A percentile compares a stretch with the other conserved stretches of the same genome.
Evolutionary conservation across 2,797 vertebrate genomes (phyloP).

Genomic region (Chaenodraco wilsoni): DNA sequence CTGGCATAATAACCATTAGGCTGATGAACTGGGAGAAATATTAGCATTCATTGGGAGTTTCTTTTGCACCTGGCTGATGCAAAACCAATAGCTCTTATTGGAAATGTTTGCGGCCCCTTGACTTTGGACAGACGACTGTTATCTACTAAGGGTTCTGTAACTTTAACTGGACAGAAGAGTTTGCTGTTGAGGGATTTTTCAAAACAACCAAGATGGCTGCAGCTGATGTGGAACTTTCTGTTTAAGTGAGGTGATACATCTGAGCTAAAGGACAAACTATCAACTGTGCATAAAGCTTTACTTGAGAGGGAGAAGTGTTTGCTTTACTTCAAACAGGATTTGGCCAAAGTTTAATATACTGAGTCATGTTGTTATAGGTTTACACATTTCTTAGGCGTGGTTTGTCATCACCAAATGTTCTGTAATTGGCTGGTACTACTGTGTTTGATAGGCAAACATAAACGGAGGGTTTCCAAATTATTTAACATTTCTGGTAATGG

Average conservation of each 20-base stretch:
- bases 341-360: neutral
- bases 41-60: neutral
- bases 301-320: neutral
- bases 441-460: neutral
- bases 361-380: neutral
- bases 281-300: neutral
- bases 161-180: neutral
- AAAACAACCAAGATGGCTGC: neutral
- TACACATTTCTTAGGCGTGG: neutral
- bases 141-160: neutral
- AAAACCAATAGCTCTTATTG: neutral
- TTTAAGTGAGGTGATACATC: neutral
- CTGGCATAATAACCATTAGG: neutral
- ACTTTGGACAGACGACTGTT: neutral
- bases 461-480: neutral
- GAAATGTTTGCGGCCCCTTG: no score
- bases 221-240: neutral
- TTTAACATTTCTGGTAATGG: neutral
- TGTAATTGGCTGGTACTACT: no score
- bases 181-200: neutral
- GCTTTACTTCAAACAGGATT: neutral
- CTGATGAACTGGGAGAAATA: slow-evolving; percentile 1
- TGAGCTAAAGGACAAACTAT: neutral
- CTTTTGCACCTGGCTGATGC: neutral
- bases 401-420: neutral